Percentiles rank a stretch among this genome's conserved stretches.
Conservation (phyloP, 2,113 vertebrate genomes). For the Callorhinus ursinus region DNA sequence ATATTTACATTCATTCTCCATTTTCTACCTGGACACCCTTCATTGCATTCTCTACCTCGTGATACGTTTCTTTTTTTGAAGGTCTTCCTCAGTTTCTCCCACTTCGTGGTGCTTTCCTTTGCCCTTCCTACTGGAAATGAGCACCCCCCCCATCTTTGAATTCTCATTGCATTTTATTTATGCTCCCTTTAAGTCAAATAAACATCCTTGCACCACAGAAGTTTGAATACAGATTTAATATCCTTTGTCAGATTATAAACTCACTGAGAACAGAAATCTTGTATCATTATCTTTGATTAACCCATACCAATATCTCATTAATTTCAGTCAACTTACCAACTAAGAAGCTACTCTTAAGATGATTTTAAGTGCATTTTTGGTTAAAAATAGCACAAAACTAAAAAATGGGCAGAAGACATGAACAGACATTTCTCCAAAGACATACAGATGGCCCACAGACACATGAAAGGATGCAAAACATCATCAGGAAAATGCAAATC, state of each 20-base stretch:
- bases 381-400: slow-evolving; percentile 13
- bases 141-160: neutral
- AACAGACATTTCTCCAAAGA: neutral
- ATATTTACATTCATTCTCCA: neutral
- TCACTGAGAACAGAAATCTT: neutral
- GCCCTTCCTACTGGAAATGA: neutral
- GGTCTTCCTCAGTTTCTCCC: neutral
- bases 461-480: neutral
- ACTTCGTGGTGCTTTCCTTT: neutral
- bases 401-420: neutral
- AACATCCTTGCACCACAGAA: neutral
- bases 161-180: neutral
- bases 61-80: neutral
- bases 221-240: neutral
- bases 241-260: neutral
- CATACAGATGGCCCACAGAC: neutral
- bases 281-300: neutral
- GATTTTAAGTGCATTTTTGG: neutral
- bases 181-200: neutral
- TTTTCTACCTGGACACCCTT: neutral
- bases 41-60: neutral
- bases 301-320: neutral
- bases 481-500: neutral
- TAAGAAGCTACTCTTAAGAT: neutral
- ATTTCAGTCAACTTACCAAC: neutral